Base-by-base conservation (phyloP, 2,113 vertebrate genomes). In the Electrona antarctica region DNA sequence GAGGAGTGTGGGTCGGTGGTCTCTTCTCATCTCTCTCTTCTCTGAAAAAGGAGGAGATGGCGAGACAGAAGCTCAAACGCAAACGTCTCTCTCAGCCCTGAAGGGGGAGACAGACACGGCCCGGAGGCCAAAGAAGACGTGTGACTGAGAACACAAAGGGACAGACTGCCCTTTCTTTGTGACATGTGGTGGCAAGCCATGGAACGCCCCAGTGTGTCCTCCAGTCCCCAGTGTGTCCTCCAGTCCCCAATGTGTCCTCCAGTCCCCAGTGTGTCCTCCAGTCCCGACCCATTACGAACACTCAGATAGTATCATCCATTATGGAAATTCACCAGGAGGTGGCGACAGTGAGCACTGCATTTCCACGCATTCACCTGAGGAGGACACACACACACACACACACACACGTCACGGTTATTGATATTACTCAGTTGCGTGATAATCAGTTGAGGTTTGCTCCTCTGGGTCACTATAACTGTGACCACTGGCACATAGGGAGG, bases 61-160 rank as follows among this genome's bases (percentile, higher is more conserved):
- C 73, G 47, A 89, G 82, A 74, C 88, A 88, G 87, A 93, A 90
- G 82, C 85, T 91, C 71, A 92, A 92, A 78, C 90, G 87, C 73
- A 92, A 91, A 85, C 89, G 90, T 75, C 88, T 91, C 75, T 88
- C 91, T 84, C 90, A 91, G 82, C 89, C 92, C 54, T 92, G 85
- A 90, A 79, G 45, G 11, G 11, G 13, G 52, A 11, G 9, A 21
- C 6, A 21, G 21, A 41, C 33, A 0, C 57, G 58, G 67, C 57
- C 67, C n/a, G 29, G 21, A 11, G 74, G 63, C 78, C 70, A 66
- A 67, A 77, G 59, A 69, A 81, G 77, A 78, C 54, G 46, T 28
- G 28, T 21, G 70, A 78, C 52, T 57, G 33, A 47, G 60, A 47
- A 8, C 10, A 47, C 13, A 47, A 8, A 15, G 60, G 55, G 63